phyloP scores from a whole-genome alignment of 2,113 vertebrate species.

The Delphinapterus leucas region DNA sequence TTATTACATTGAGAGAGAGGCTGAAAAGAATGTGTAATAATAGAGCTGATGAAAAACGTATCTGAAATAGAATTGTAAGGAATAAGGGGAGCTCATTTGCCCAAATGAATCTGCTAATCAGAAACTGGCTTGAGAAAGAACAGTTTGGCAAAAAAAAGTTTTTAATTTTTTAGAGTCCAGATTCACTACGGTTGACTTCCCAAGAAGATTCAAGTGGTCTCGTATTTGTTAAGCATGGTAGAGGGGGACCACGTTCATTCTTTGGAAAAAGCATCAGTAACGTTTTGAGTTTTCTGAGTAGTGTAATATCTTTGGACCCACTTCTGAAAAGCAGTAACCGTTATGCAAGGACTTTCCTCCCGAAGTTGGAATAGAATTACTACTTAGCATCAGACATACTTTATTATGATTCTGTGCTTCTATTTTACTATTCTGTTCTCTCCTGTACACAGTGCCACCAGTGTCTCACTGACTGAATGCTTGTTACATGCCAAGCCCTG shows the following conservation, averaged over 20 bases:
- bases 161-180: neutral
- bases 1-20: constrained; percentile 35
- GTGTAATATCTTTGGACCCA: neutral
- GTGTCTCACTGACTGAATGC: neutral
- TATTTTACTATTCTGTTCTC: neutral
- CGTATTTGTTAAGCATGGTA: neutral
- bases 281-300: neutral
- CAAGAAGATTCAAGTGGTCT: neutral
- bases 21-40: constrained; percentile 57
- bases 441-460: neutral
- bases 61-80: constrained; percentile 7
- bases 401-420: neutral
- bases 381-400: neutral
- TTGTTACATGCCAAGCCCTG: neutral
- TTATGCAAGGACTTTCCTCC: neutral
- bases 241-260: neutral
- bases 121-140: constrained; percentile 5
- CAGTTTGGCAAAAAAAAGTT: neutral
- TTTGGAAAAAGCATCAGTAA: neutral
- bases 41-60: constrained; percentile 38
- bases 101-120: neutral
- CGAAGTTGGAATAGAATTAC: neutral
- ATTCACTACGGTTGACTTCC: constrained; percentile 17
- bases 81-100: neutral
- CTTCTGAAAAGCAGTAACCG: neutral